Conservation (phyloP, 2,113 vertebrate genomes). For the Spizaetus ornatus region DNA sequence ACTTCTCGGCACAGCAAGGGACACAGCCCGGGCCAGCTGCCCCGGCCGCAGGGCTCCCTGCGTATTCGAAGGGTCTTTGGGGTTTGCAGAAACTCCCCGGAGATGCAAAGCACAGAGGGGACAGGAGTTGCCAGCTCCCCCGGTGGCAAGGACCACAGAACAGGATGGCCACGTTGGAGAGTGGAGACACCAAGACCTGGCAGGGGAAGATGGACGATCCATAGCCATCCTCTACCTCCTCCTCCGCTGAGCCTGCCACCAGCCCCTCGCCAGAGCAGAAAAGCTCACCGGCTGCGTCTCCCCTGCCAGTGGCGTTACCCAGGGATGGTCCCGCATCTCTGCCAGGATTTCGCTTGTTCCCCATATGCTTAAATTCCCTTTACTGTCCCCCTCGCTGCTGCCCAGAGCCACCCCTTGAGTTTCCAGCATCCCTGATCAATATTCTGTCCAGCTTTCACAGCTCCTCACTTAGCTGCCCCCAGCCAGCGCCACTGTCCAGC, state of each 20-base stretch:
- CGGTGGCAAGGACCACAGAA: not conserved
- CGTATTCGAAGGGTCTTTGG: not conserved
- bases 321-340: not conserved
- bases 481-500: not conserved
- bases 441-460: not conserved
- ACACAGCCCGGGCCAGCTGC: no score
- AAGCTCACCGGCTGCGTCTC: fast-evolving
- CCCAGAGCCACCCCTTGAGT: not conserved
- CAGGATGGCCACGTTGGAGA: not conserved
- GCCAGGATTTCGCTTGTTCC: not conserved
- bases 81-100: not conserved
- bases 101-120: not conserved
- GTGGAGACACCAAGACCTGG: fast-evolving
- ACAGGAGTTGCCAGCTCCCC: not conserved
- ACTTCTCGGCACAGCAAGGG: not conserved
- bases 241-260: not conserved
- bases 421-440: not conserved
- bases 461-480: not conserved
- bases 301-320: fast-evolving
- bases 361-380: not conserved
- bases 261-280: not conserved
- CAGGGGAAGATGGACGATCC: not conserved
- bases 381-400: not conserved
- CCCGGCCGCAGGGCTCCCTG: fast-evolving
- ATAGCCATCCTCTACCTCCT: not conserved